A percentile compares a stretch with the other conserved stretches of the same genome.
phyloP scores from a whole-genome alignment of 2,888 invertebrate species.

The Hydraecia micacea region DNA sequence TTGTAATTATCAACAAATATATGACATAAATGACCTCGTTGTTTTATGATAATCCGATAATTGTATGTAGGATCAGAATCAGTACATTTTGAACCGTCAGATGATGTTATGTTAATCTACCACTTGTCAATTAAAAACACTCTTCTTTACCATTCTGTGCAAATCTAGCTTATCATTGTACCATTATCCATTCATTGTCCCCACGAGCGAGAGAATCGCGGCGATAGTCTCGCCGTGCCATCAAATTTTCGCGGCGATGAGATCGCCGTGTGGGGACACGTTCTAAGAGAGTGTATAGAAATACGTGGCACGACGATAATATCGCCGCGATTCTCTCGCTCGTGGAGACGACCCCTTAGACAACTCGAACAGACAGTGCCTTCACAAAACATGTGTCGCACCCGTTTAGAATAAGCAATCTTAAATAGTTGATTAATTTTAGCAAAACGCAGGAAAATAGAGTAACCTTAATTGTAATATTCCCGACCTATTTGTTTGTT shows the following conservation, averaged over 20 bases:
- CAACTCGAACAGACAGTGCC: slow-evolving; percentile 4
- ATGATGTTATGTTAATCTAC: slow-evolving; percentile 44
- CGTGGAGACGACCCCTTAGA: neutral
- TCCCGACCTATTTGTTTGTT: neutral
- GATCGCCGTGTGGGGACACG: too few species aligned
- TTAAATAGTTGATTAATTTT: neutral
- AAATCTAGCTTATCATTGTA: slow-evolving; percentile 61
- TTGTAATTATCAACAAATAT: neutral
- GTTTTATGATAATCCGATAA: neutral
- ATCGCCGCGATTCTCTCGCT: too few species aligned
- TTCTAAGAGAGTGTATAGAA: too few species aligned
- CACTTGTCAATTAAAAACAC: slow-evolving; percentile 40
- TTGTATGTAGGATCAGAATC: neutral
- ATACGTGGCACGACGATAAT: too few species aligned
- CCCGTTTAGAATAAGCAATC: neutral
- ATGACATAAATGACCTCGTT: neutral
- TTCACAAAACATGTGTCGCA: slow-evolving; percentile 12
- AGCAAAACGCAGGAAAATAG: neutral
- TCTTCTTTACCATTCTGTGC: slow-evolving; percentile 14
- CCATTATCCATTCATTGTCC: slow-evolving; percentile 36
- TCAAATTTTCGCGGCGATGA: too few species aligned
- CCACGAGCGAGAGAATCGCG: too few species aligned
- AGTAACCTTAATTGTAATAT: neutral
- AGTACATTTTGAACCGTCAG: neutral
- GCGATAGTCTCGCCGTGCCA: too few species aligned